Conservation (phyloP, 2,113 vertebrate species). For the Dipodomys ordii region DNA sequence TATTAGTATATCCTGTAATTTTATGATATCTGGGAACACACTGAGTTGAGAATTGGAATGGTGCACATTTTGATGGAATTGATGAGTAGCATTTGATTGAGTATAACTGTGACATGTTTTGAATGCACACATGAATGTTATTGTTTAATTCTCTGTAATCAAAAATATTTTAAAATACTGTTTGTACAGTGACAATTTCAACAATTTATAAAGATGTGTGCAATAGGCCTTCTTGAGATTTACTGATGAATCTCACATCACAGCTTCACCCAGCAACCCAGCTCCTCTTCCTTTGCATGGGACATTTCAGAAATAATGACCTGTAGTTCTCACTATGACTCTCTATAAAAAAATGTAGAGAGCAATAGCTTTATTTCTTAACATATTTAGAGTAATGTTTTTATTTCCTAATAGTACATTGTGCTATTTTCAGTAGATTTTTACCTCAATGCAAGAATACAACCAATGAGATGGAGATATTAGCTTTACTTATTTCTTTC, state of each 20-base stretch:
- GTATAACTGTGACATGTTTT: constrained; percentile 69
- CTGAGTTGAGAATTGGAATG: constrained; percentile 55
- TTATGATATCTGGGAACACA: constrained; percentile 43
- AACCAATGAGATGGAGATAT: neutral
- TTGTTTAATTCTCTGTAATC: constrained; percentile 65
- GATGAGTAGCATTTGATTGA: constrained; percentile 71
- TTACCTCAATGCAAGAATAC: neutral
- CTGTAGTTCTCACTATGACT: neutral
- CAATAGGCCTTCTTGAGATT: neutral
- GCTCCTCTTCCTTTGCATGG: neutral
- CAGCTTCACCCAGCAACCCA: neutral
- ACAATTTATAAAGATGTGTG: constrained; percentile 14
- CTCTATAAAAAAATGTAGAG: neutral
- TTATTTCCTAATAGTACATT: neutral
- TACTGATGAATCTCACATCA: neutral
- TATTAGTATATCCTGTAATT: constrained; percentile 59
- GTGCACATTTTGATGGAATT: constrained; percentile 59
- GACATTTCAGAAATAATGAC: neutral
- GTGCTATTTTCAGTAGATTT: neutral
- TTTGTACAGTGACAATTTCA: constrained; percentile 54
- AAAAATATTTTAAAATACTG: constrained; percentile 20
- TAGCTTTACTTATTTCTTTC: neutral
- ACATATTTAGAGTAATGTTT: no score
- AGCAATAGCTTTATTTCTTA: no score
- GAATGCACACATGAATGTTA: constrained; percentile 68